Base-by-base conservation (phyloP, 2,888 invertebrate genomes). In the Saturnia pavonia region DNA sequence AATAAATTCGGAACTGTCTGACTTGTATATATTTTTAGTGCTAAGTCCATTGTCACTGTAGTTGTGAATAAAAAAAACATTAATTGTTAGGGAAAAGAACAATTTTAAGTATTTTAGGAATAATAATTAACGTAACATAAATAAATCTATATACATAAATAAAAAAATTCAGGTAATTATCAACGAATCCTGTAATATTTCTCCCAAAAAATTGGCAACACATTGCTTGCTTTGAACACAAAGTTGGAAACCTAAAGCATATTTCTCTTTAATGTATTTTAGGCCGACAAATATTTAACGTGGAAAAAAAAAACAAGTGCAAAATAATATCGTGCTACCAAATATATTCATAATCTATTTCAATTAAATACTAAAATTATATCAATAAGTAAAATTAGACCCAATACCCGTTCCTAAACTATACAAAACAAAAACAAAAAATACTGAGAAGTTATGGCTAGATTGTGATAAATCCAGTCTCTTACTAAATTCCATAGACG, bases 351-450 rank as follows among this genome's bases (percentile, higher is more conserved):
- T 54, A 54, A 54, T 3, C 22, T 11, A 11, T 22, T 11, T 11
- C 57, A 27, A 60, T 1, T 25, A 27, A 27, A 60, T 60, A 12
- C 6, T 27, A 25, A 11, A 14, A 60, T 60, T 27, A 60, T 14
- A 27, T 27, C 25, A 27, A 60, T 60, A 27, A 16, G 11, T 60
- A 60, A 60, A 25, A 60, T 14, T 60, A 60, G 12, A 27, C 57
- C 57, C 25, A 25, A 60, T 19, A 69, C 68, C 65, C 51, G 65
- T 71, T 66, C 65, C 27, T 68, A 68, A 48, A 34, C 48, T 43
- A 48, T 27, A 68, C 65, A 63, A 65, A 27, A 69, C 69, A 71
- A 68, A n/a, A 54, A 51, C 16, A 27, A 67, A 48, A 69, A 34
- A 68, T 27, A 68, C 40, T 54, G 22, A n/a, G 22, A 54, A n/a